A percentile compares a stretch with the other conserved stretches of the same genome.
Evolutionary conservation across 2,888 invertebrate genomes (phyloP).

Genomic region (Epistrophe grossulariae): DNA sequence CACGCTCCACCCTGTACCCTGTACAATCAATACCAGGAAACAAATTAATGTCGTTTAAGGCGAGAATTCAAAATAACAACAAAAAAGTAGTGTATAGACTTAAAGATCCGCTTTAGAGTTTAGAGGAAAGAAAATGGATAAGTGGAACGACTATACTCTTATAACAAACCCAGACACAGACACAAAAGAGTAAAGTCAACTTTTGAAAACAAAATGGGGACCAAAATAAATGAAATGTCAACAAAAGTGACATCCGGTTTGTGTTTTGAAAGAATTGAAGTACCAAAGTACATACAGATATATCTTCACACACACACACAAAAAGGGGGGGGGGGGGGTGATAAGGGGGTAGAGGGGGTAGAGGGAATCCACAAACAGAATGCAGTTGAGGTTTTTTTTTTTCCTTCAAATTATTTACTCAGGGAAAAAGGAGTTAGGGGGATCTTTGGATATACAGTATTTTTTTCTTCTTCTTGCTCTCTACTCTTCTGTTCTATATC

Average conservation of each 20-base stretch:
- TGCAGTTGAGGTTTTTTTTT: constrained; percentile 47
- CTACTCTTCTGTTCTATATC: constrained; percentile 35
- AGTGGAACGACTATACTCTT: constrained; percentile 48
- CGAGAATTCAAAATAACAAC: background rate
- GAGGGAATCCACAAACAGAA: constrained; percentile 40
- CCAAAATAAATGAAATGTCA: constrained; percentile 76
- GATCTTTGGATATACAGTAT: background rate
- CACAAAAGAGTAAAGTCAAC: constrained; percentile 72
- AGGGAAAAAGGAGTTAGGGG: background rate
- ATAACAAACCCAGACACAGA: constrained; percentile 55
- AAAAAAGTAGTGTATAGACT: constrained; percentile 8
- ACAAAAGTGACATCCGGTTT: constrained; percentile 76
- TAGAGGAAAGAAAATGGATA: constrained; percentile 41
- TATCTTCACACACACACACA: constrained; percentile 25
- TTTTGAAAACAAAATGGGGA: constrained; percentile 55
- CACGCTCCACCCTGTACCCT: no score
- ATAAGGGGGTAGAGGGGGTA: no score
- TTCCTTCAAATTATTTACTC: constrained; percentile 39
- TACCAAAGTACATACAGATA: constrained; percentile 10
- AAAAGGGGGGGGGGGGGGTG: no score
- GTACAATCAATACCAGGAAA: constrained; percentile 20
- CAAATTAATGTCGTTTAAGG: constrained; percentile 43
- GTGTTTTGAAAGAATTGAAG: constrained; percentile 69
- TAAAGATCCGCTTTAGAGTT: constrained; percentile 17
- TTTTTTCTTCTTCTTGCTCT: constrained; percentile 10